Evolutionary conservation across 2,888 invertebrate species (phyloP).

Genomic region (Dendrolimus pini): DNA sequence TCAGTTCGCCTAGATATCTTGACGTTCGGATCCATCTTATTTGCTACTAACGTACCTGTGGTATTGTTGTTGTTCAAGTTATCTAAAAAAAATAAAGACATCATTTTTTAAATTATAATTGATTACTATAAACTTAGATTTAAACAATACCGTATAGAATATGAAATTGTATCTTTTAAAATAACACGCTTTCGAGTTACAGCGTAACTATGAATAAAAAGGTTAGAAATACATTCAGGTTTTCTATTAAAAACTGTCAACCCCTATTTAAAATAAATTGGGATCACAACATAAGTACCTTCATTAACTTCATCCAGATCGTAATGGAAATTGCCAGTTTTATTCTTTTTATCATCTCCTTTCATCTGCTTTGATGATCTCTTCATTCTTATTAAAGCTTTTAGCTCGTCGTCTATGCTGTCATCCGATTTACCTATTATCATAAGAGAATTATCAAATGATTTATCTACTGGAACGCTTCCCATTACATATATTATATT

Average conservation of each 20-base stretch:
- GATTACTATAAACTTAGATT: too few relatives aligned
- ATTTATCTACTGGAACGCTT: too few relatives aligned
- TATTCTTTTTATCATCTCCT: constrained; percentile 19
- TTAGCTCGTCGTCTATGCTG: constrained; percentile 18
- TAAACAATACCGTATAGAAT: too few relatives aligned
- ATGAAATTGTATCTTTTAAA: too few relatives aligned
- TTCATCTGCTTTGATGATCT: constrained; percentile 32
- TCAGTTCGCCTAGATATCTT: constrained; percentile 33
- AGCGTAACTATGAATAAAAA: too few relatives aligned
- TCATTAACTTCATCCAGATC: constrained; percentile 53
- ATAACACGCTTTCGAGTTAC: too few relatives aligned
- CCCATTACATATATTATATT: too few relatives aligned
- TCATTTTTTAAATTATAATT: too few relatives aligned
- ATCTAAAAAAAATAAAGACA: constrained; percentile 33
- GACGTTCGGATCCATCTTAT: constrained; percentile 27
- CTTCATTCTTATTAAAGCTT: constrained; percentile 23
- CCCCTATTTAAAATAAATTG: too few relatives aligned
- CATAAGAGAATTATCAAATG: background rate
- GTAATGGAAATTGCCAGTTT: constrained; percentile 42
- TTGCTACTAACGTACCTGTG: constrained; percentile 46
- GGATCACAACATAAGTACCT: constrained; percentile 25
- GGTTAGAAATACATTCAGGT: too few relatives aligned
- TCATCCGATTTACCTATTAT: constrained; percentile 17
- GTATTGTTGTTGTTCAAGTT: constrained; percentile 39
- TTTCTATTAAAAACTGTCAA: too few relatives aligned